Evolutionary conservation across 2,888 invertebrate genomes (phyloP).

Genomic region (Lymantria dispar): DNA sequence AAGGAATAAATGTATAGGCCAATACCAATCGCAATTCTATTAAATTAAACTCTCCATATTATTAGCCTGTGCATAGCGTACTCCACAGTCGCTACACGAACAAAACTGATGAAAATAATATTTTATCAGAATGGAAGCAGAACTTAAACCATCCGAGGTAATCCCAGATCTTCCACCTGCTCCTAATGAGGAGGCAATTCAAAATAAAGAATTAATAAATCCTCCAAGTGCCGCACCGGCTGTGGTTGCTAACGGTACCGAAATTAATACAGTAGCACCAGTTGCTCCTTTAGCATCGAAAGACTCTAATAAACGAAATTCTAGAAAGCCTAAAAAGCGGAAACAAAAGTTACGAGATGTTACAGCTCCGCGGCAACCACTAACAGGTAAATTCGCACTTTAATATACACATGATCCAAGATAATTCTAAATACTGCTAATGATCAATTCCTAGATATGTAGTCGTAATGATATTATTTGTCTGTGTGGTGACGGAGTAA

Average conservation of each 20-base stretch:
- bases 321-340: constrained; percentile 84
- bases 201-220: constrained; percentile 15
- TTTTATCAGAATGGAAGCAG: constrained; percentile 3
- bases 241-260: constrained; percentile 3
- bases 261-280: constrained; percentile 1
- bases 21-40: no score
- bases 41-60: no score
- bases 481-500: no score
- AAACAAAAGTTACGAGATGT: constrained; percentile 87
- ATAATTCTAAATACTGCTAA: no score
- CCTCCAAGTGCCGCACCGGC: not conserved
- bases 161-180: constrained; percentile 1
- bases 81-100: no score
- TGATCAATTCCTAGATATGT: no score
- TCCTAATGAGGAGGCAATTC: constrained; percentile 11
- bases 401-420: no score
- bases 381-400: constrained; percentile 79
- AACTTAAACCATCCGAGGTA: not conserved
- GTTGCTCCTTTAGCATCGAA: constrained; percentile 26
- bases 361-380: constrained; percentile 87
- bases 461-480: no score
- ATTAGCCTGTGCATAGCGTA: no score
- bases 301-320: constrained; percentile 57
- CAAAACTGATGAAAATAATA: no score
- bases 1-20: no score